These are phyloP conservation scores for Ceratitis capitata DNA, from an alignment of 1,140 invertebrate genomes.

Conservation along the genomic window DNA sequence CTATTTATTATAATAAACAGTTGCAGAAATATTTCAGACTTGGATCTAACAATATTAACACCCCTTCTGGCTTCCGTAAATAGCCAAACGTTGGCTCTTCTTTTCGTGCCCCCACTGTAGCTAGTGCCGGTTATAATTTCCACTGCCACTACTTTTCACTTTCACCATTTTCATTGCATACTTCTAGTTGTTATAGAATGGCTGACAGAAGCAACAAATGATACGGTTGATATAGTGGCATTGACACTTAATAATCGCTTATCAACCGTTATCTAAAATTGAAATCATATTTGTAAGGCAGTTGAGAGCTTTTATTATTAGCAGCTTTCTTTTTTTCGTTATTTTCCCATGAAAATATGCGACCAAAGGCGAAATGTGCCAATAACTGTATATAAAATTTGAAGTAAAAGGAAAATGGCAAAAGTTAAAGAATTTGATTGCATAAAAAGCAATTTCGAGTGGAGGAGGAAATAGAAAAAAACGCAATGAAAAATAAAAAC, in stretches of 20 bases:
- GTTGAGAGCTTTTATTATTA: not conserved
- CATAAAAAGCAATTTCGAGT: not conserved
- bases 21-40: too few species aligned
- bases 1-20: too few species aligned
- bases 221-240: not conserved
- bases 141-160: too few species aligned
- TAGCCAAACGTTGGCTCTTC: not conserved
- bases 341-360: not conserved
- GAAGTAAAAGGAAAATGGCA: not conserved
- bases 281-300: not conserved
- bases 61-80: too few species aligned
- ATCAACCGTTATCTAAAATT: slow-evolving; percentile 10
- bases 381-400: not conserved
- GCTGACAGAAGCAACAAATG: not conserved
- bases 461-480: too few species aligned
- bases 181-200: not conserved
- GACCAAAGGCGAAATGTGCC: not conserved
- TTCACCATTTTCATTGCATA: not conserved
- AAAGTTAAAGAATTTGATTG: not conserved
- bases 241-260: slow-evolving; percentile 14
- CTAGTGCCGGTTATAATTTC: not conserved
- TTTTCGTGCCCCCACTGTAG: not conserved
- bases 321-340: not conserved
- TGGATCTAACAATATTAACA: too few species aligned
- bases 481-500: too few species aligned